Percentiles rank a stretch among this genome's conserved stretches.
Evolutionary conservation across 2,797 vertebrate genomes (phyloP).

Genomic region (Salarias fasciatus): DNA sequence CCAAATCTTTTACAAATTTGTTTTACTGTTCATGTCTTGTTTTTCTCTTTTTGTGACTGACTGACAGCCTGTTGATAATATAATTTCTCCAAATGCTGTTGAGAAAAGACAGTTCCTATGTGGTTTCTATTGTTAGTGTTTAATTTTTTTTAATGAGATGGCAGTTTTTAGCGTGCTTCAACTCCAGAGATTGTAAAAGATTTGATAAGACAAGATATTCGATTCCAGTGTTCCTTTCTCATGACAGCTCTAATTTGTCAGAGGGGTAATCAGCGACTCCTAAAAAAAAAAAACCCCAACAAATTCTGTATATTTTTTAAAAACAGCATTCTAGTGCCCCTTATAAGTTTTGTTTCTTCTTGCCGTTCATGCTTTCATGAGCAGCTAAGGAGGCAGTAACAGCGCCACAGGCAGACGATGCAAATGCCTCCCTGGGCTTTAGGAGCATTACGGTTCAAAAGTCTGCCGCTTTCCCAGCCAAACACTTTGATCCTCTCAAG

Average conservation of each 20-base stretch:
- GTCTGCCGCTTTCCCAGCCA: slow-evolving; percentile 47
- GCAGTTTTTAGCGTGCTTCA: not conserved
- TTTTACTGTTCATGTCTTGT: slow-evolving; percentile 1
- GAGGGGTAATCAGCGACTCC: slow-evolving; percentile 21
- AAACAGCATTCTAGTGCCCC: slow-evolving; percentile 36
- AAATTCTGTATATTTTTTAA: slow-evolving; percentile 49
- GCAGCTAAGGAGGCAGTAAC: slow-evolving; percentile 64
- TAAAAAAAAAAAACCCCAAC: slow-evolving; percentile 12
- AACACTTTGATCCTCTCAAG: slow-evolving; percentile 68
- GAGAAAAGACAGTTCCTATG: not conserved
- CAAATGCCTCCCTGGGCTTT: slow-evolving; percentile 65
- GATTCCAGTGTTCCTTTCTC: slow-evolving; percentile 1
- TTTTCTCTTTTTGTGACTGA: not conserved
- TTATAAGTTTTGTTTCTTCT: slow-evolving; percentile 54
- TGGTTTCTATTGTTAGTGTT: slow-evolving; percentile 4
- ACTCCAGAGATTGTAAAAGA: slow-evolving; percentile 1
- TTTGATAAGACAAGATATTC: slow-evolving; percentile 4
- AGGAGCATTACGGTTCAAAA: slow-evolving; percentile 62
- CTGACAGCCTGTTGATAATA: not conserved
- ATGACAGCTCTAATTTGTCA: slow-evolving; percentile 30
- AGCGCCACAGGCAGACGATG: slow-evolving; percentile 64
- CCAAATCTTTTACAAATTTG: slow-evolving; percentile 1
- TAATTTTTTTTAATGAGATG: not conserved
- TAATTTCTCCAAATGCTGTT: not conserved
- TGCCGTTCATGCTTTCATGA: slow-evolving; percentile 61